Percentiles rank a stretch among this genome's conserved stretches.
Evolutionary conservation across 2,888 invertebrate species (phyloP).

Genomic region (Diplolepis rosae): DNA sequence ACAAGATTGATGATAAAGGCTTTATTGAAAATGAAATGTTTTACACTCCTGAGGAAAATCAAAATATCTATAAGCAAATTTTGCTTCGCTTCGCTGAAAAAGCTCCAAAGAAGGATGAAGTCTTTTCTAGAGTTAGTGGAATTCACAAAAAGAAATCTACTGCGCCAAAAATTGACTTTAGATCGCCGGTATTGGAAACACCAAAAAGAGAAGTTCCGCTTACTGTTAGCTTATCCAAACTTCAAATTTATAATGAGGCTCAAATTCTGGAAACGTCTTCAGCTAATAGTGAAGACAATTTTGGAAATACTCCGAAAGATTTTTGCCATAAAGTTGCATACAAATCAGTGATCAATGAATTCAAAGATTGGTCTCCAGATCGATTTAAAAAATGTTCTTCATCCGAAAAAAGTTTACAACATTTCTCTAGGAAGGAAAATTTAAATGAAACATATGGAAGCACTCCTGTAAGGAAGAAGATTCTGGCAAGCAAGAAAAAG

Average conservation of each 20-base stretch:
- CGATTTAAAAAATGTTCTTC: neutral
- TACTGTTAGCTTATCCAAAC: neutral
- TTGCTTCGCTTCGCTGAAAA: conserved; percentile 50
- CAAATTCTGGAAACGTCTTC: neutral
- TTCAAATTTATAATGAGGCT: neutral
- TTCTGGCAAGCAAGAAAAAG: conserved; percentile 51
- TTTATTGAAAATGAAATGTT: neutral
- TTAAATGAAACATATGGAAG: conserved; percentile 31
- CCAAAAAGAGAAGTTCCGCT: conserved; percentile 39
- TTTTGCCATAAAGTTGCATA: conserved; percentile 14
- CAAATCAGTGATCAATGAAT: conserved; percentile 40
- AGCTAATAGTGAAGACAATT: neutral
- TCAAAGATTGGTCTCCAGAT: conserved; percentile 34
- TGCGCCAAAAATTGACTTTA: conserved; percentile 28
- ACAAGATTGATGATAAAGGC: neutral
- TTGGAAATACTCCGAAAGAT: conserved; percentile 14
- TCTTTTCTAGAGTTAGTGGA: conserved; percentile 48
- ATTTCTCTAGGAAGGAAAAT: conserved; percentile 38
- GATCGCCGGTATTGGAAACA: conserved; percentile 36
- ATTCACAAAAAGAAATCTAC: neutral
- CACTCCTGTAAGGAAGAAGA: conserved; percentile 52
- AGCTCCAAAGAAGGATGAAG: conserved; percentile 49
- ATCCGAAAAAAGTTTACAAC: conserved; percentile 27
- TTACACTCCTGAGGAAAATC: conserved; percentile 56
- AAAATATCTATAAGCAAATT: conserved; percentile 41